phyloP scores from a whole-genome alignment of 2,888 invertebrate genomes.

The Apamea crenata region DNA sequence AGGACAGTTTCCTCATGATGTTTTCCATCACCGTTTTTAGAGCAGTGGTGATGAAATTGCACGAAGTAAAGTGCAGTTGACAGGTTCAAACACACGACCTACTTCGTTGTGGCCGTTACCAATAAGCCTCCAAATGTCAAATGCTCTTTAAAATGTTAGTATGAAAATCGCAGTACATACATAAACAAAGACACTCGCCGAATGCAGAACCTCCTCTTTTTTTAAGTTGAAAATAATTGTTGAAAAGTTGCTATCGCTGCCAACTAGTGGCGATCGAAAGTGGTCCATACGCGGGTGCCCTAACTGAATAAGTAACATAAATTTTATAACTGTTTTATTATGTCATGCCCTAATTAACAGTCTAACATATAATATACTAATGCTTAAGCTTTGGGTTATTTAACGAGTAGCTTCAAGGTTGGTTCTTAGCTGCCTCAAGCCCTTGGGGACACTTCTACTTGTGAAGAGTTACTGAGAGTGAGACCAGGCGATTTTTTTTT shows the following conservation, averaged over 20 bases:
- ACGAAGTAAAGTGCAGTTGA: background rate
- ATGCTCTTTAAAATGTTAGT: background rate
- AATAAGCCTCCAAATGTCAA: background rate
- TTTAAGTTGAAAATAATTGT: background rate
- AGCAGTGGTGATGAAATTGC: background rate
- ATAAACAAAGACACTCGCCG: background rate
- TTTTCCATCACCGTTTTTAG: background rate
- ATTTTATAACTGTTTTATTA: conserved; percentile 68
- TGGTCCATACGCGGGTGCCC: background rate
- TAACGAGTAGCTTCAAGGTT: conserved; percentile 75
- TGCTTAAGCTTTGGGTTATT: conserved; percentile 80
- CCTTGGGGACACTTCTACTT: conserved; percentile 66
- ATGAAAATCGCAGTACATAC: background rate
- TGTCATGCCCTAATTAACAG: conserved; percentile 76
- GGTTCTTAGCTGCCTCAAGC: conserved; percentile 77
- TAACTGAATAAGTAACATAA: conserved; percentile 64
- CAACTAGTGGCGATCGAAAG: background rate
- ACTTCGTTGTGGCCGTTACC: no score
- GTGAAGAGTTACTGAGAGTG: conserved; percentile 66
- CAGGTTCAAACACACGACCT: background rate
- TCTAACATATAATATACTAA: conserved; percentile 70
- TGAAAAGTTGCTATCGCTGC: background rate
- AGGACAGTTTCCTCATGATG: background rate
- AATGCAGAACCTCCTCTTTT: background rate
- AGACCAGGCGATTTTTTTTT: background rate